Evolutionary conservation across 2,888 invertebrate species (phyloP).

Genomic region (Campoplex nolae): DNA sequence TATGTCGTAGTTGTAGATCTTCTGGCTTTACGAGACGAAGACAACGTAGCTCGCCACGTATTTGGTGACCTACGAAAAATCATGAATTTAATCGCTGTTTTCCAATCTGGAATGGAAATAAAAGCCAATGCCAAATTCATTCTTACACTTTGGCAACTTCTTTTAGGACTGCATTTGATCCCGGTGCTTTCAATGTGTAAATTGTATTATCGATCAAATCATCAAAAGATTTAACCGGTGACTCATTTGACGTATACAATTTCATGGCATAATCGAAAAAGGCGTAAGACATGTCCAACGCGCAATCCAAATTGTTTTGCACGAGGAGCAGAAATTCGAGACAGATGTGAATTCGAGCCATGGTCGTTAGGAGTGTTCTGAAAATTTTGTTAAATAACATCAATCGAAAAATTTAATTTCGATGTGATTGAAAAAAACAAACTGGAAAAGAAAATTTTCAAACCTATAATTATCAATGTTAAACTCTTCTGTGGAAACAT

Average conservation of each 20-base stretch:
- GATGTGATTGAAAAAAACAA: background rate
- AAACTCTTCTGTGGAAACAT: slow-evolving; percentile 72
- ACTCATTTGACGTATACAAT: slow-evolving; percentile 73
- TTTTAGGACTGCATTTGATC: slow-evolving; percentile 68
- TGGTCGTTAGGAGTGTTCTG: slow-evolving; percentile 74
- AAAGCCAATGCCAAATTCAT: background rate
- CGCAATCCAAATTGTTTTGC: slow-evolving; percentile 76
- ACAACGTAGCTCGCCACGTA: slow-evolving; percentile 72
- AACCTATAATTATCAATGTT: slow-evolving; percentile 71
- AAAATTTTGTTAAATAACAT: slow-evolving; percentile 37
- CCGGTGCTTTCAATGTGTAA: slow-evolving; percentile 72
- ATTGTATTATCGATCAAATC: slow-evolving; percentile 70
- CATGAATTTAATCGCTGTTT: background rate
- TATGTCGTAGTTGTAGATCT: slow-evolving; percentile 72
- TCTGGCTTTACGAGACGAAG: slow-evolving; percentile 68
- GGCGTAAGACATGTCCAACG: slow-evolving; percentile 71
- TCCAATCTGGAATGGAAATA: background rate
- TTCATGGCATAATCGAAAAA: slow-evolving; percentile 75
- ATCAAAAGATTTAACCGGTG: slow-evolving; percentile 69
- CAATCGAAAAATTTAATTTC: background rate
- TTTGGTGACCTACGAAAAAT: slow-evolving; percentile 64
- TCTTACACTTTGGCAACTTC: slow-evolving; percentile 73
- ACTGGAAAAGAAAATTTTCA: background rate
- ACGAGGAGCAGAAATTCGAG: slow-evolving; percentile 78
- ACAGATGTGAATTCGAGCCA: slow-evolving; percentile 79